Evolutionary conservation across 2,797 vertebrate species (phyloP).

Genomic region (Tamandua tetradactyla): DNA sequence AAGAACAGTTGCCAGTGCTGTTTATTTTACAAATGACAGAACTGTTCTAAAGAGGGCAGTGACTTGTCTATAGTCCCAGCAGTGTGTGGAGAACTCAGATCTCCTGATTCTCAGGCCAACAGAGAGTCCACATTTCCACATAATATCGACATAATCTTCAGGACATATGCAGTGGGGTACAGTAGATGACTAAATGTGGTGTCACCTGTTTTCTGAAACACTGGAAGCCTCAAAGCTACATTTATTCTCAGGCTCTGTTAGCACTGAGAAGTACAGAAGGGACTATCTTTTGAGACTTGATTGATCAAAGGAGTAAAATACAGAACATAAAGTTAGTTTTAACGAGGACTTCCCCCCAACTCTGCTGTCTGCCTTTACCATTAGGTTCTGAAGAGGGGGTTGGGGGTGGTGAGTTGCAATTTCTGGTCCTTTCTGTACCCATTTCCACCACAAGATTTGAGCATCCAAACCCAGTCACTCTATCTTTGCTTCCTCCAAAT

Average conservation of each 20-base stretch:
- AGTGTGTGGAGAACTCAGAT: fast-evolving
- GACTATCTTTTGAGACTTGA: slow-evolving; percentile 40
- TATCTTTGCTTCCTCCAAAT: not conserved
- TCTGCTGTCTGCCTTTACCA: not conserved
- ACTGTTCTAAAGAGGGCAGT: not conserved
- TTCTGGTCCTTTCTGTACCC: not conserved
- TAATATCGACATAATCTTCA: fast-evolving
- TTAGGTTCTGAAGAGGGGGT: not conserved
- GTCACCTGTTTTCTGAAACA: not conserved
- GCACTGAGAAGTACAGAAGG: not conserved
- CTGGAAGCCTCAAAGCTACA: too few species aligned
- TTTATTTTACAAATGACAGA: fast-evolving
- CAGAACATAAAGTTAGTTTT: slow-evolving; percentile 73
- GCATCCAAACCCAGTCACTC: not conserved
- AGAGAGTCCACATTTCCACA: fast-evolving
- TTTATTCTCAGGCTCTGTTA: not conserved
- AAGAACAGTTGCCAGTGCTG: not conserved
- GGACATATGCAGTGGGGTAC: fast-evolving
- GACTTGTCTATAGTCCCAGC: too few species aligned
- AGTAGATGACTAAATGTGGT: fast-evolving
- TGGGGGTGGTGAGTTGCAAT: not conserved
- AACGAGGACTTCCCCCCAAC: too few species aligned
- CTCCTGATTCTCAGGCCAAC: too few species aligned
- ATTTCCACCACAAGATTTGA: not conserved
- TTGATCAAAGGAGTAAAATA: not conserved